Evolutionary conservation across 2,888 invertebrate species (phyloP), one percentile per base, ranked within the genome.

Genomic region (Portevinia maculata): DNA sequence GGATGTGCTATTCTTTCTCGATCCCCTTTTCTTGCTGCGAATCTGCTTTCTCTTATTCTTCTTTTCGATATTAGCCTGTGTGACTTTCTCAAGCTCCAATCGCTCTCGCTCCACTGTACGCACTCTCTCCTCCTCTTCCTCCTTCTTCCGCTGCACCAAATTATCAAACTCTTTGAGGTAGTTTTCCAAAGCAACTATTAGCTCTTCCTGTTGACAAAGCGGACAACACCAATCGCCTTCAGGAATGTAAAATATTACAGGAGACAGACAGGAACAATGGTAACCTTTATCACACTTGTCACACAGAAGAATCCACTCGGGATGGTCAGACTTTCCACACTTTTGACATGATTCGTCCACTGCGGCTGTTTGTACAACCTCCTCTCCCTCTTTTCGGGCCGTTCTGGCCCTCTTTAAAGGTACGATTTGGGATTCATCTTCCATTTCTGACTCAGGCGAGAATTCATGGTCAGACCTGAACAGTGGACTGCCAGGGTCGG

Each of bases 181-280:
- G 19, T 93, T 93, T 87, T 95, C 94, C 55, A 99, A 91, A 17
- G 94, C 94, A 64, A 92, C 91, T 67, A 98, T 94, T 7, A 91
- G 85, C 91, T 95, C 93, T 87, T 96, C 97, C 91, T 99, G 99
- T 90, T 98, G 96, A 91, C 99, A 99, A 0, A 97, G 96, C 32
- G 99, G 99, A 90, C 99, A 99, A 91, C 94, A 97, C 99, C 99
- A 99, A 90, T 98, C 97, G 0, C 99, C 99, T 89, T 98, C 98
- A 0, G 99, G 99, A 87, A 99, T 96, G 30, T 97, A 94, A 91
- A 98, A 94, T 44, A 99, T 93, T 74, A 98, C 94, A 0, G 99
- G 99, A 81, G 96, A 94, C 39, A 99, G 93, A 88, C 99, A 99
- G 46, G 97, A 96, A 79, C 98, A 98, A 92, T 99, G 99, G 94